These are phyloP conservation scores for Peromyscus attwateri DNA, from an alignment of 2,797 vertebrate genomes.

Conservation along the genomic window DNA sequence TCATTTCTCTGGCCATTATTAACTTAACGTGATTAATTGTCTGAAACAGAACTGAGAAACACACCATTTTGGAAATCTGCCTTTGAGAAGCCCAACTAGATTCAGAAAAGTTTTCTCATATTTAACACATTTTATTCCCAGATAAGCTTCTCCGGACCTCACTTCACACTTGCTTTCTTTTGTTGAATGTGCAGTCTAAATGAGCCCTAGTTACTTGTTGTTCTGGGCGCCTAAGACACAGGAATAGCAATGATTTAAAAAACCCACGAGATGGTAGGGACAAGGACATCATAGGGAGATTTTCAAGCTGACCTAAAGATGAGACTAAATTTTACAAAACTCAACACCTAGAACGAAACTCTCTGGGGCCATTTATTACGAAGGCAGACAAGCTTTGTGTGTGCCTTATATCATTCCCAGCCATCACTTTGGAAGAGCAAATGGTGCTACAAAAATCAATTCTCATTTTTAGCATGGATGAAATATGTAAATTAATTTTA, in stretches of 20 bases:
- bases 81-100: slow-evolving; percentile 32
- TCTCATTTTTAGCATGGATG: not conserved
- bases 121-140: slow-evolving; percentile 31
- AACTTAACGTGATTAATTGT: slow-evolving; percentile 61
- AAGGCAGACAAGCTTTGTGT: not conserved
- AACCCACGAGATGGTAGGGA: slow-evolving; percentile 13
- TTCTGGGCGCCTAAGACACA: not conserved
- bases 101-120: slow-evolving; percentile 45
- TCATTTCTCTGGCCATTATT: slow-evolving; percentile 70
- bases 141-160: not conserved
- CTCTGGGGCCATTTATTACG: not conserved
- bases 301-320: not conserved
- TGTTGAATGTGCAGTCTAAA: slow-evolving; percentile 57
- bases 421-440: not conserved
- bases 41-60: slow-evolving; percentile 48
- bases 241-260: slow-evolving; percentile 62
- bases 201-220: slow-evolving; percentile 45
- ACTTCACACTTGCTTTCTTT: slow-evolving; percentile 24
- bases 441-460: not conserved
- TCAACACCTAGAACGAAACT: not conserved
- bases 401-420: not conserved
- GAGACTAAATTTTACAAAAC: not conserved
- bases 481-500: slow-evolving; percentile 26
- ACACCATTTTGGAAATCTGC: slow-evolving; percentile 43
- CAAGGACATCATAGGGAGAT: not conserved